Evolutionary conservation across 2,888 invertebrate genomes (phyloP), one percentile per base, ranked within the genome.

Genomic region (Amiota minor): DNA sequence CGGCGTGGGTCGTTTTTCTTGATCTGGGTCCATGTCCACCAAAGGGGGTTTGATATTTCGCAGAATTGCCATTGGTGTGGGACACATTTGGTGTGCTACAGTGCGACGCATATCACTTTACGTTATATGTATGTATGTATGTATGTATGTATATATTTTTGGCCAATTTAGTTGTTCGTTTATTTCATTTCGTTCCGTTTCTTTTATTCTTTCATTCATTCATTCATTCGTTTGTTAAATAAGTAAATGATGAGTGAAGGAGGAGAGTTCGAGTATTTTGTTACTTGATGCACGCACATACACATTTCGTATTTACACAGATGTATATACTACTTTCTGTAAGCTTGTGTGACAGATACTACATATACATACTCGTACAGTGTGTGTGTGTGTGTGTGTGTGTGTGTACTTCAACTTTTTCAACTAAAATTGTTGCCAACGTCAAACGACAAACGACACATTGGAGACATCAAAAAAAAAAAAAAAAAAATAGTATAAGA

Each of bases 361-460:
- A 61, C 8, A 18, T 18, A 61, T 4, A 4, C 11, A 55, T 55
- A 55, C 59, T n/a, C 6, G 45, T 35, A 46, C 10, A 23, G n/a
- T n/a, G n/a, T n/a, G n/a, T n/a, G n/a, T 4, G 20, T 59, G 46
- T 23, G 47, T 20, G 56, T 64, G 12, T 18, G 18, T 71, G 72
- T 72, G 62, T 16, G 73, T 72, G 61, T 69, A 56, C 72, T 70
- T 70, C 71, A 75, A 71, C 18, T 72, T 73, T 35, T 75, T 81
- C 81, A 77, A 81, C 78, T 76, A 79, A 80, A 78, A 74, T 74
- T 75, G 75, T 77, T 81, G 81, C 76, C 69, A 46, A 62, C 62
- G 10, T 6, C 10, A 20, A 61, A 23, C 20, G 59, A 35, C 70
- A 50, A 75, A 71, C 53, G 20, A 65, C 53, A 76, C 45, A 67